phyloP scores from a whole-genome alignment of 2,113 vertebrate genomes.

The Heliornis fulica region DNA sequence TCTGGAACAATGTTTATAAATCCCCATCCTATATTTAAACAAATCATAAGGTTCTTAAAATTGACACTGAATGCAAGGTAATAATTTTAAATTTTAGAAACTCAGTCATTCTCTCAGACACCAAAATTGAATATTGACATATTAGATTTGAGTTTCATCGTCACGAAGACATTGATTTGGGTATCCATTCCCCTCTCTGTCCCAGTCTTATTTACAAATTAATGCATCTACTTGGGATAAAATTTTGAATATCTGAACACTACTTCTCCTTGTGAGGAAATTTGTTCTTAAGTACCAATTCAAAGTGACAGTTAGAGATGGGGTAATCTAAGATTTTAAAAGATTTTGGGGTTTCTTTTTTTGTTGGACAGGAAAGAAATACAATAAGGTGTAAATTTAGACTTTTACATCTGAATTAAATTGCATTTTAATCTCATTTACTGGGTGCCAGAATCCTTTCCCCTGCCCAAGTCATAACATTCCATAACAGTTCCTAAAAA shows the following conservation, averaged over 20 bases:
- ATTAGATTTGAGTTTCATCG: neutral
- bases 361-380: neutral
- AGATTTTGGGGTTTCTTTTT: neutral
- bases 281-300: neutral
- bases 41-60: neutral
- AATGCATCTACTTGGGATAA: neutral
- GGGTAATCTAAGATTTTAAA: neutral
- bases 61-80: neutral
- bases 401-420: neutral
- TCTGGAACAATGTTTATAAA: neutral
- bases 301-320: neutral
- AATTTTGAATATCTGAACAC: neutral
- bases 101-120: neutral
- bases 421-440: neutral
- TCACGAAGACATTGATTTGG: neutral
- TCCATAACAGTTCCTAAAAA: neutral
- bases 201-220: neutral
- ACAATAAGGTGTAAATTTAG: neutral
- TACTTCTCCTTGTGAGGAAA: neutral
- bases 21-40: neutral
- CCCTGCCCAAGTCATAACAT: neutral
- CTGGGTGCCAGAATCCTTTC: neutral
- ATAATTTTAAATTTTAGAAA: neutral
- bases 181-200: neutral
- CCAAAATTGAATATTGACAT: neutral